These are phyloP conservation scores for Pseudanteris insignis DNA, from an alignment of 2,888 invertebrate genomes.

Conservation along the genomic window DNA sequence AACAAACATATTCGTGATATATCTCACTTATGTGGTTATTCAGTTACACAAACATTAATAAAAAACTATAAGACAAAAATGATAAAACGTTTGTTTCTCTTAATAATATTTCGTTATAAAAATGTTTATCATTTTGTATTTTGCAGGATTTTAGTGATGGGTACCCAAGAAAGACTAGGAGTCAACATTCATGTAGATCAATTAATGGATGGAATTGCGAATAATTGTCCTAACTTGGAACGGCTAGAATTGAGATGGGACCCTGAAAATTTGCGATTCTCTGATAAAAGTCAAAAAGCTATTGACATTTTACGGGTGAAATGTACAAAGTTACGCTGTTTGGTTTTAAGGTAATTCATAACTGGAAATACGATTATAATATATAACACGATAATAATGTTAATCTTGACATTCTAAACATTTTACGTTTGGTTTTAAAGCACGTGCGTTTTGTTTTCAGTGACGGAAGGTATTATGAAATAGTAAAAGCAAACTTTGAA, in stretches of 20 bases:
- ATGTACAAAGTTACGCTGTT: conserved; percentile 89
- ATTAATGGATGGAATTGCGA: conserved; percentile 96
- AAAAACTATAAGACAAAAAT: no score
- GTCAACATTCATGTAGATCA: conserved; percentile 98
- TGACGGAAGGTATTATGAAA: conserved; percentile 98
- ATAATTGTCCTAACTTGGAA: conserved; percentile 87
- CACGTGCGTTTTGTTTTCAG: no score
- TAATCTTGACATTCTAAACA: no score
- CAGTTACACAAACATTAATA: no score
- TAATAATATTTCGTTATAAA: no score
- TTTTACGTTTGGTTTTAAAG: no score
- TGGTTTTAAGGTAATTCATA: conserved; percentile 90
- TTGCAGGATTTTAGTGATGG: conserved; percentile 97
- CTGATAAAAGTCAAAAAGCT: conserved; percentile 99
- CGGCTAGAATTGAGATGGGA: conserved; percentile 97
- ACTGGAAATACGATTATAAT: no score
- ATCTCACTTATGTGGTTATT: no score
- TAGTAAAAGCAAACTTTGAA: conserved; percentile 99
- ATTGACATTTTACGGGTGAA: conserved; percentile 96
- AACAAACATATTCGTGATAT: no score
- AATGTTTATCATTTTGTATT: no score
- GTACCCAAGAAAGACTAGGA: conserved; percentile 94
- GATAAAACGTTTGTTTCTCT: no score
- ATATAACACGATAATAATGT: background rate
- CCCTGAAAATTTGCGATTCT: conserved; percentile 96